Evolutionary conservation across 2,113 vertebrate species (phyloP), one percentile per base, ranked within the genome.

Genomic region (Syngnathus floridae): DNA sequence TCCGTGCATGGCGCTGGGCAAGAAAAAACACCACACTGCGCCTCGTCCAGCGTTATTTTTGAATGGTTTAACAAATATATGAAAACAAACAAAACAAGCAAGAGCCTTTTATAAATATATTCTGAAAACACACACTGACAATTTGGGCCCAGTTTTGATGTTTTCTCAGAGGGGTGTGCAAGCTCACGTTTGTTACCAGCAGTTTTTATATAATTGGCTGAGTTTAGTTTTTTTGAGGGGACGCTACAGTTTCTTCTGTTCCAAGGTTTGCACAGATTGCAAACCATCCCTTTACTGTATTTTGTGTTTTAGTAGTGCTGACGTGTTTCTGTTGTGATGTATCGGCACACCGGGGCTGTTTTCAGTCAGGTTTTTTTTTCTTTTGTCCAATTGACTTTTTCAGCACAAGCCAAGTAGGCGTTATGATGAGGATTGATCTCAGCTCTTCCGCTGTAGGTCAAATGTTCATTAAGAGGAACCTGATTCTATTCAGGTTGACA

Each of bases 391-490:
- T 26, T 65, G 67, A 65, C 51, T 51, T 67, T 35, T 43, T n/a
- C 37, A 26, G 21, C 38, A 35, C 54, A 31, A 19, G 63, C 22
- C 51, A n/a, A 19, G 66, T 37, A 58, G n/a, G 22, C 12, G 40
- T 40, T 17, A 52, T 61, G 58, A 64, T 41, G 26, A 64, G 49
- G 57, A 74, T 59, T 52, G 66, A 77, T 64, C 59, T 52, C n/a
- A 61, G 43, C 19, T 45, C 49, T 67, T 43, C 26, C 7, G 31
- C 65, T 59, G 64, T 4, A 16, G 65, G 62, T 69, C 41, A 71
- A 54, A 71, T 16, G 40, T 41, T 41, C 45, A 59, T 10, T 41
- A 60, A 22, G 2, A 41, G 38, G 35, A 66, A 66, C 38, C 37
- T 8, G 43, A 46, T 67, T 13, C 35, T 31, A 36, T 55, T n/a